A percentile compares a stretch with the other conserved stretches of the same genome.
These are phyloP conservation scores for Sarcophaga bullata DNA, from an alignment of 1,140 invertebrate genomes.

Conservation along the genomic window DNA sequence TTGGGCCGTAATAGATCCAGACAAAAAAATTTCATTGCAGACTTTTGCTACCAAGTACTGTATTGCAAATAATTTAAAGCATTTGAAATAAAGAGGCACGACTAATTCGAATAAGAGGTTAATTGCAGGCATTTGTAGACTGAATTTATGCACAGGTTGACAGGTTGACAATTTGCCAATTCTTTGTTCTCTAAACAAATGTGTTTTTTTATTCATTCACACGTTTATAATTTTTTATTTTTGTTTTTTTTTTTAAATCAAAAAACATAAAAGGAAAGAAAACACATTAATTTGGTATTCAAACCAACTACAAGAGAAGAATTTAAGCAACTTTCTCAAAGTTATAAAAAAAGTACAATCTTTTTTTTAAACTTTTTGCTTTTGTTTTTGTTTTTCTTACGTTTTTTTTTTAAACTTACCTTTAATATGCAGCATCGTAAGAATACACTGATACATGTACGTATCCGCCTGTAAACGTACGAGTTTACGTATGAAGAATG, in stretches of 20 bases:
- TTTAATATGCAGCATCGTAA: slow-evolving; percentile 20
- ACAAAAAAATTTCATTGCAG: too few relatives aligned
- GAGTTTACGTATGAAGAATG: neutral
- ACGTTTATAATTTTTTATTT: neutral
- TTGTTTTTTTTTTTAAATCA: slow-evolving; percentile 4
- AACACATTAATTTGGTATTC: slow-evolving; percentile 36
- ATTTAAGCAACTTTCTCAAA: slow-evolving; percentile 39
- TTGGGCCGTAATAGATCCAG: too few relatives aligned
- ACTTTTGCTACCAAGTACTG: too few relatives aligned
- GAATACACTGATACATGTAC: neutral
- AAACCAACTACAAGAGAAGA: slow-evolving; percentile 29
- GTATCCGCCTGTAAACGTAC: neutral
- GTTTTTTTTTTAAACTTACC: neutral
- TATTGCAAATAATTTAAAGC: too few relatives aligned
- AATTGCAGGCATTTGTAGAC: too few relatives aligned
- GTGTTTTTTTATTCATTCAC: neutral
- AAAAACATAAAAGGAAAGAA: neutral
- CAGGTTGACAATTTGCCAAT: slow-evolving; percentile 5
- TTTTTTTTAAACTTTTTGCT: neutral
- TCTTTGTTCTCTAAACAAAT: neutral
- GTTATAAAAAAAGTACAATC: slow-evolving; percentile 28
- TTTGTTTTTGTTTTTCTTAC: neutral
- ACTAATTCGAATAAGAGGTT: too few relatives aligned
- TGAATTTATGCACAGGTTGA: too few relatives aligned
- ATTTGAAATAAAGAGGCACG: too few relatives aligned